Base-by-base conservation (phyloP, 2,888 invertebrate species). In the Anarsia innoxiella region DNA sequence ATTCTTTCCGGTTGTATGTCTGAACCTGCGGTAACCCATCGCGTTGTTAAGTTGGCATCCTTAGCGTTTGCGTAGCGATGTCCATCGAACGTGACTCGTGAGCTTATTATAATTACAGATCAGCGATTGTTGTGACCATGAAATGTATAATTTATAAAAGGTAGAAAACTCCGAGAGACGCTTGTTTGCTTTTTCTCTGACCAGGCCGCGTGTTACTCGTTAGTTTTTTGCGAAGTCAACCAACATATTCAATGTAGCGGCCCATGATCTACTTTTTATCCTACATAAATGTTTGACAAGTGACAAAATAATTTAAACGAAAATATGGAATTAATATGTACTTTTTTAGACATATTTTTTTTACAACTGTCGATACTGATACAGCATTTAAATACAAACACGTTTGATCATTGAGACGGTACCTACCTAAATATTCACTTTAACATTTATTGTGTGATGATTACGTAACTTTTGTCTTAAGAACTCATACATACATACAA, bases 21-120 rank as follows among this genome's bases (percentile, higher is more conserved):
- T n/a, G n/a, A n/a, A n/a, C n/a, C n/a, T 19, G 19, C 8, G 19
- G 19, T 3, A 19, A 19, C 8, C 19, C 19, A 19, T 5, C 8
- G 19, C 3, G 19, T 19, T 19, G 19, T 19, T 19, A 25, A 16
- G 12, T 16, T 28, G 34, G 35, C 35, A 16, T 50, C 53, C 48
- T 51, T 61, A 54, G 27, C 29, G 49, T 50, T 48, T 48, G 48
- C 45, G 37, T 45, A 39, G 46, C 49, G 50, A 51, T 63, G 68
- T 67, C 70, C 64, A 53, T 66, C 64, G 67, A 67, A 69, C 71
- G 69, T 73, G 72, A 72, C 69, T 72, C 67, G 66, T 58, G 58
- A 55, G 62, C 77, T 73, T 75, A 82, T 83, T 83, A 80, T 72
- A 82, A 82, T 83, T 74, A 79, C 80, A 82, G 72, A 82, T 82